Percentiles rank a stretch among this genome's conserved stretches.
Conservation (phyloP, 2,888 invertebrate species). For the Diabrotica balteata region DNA sequence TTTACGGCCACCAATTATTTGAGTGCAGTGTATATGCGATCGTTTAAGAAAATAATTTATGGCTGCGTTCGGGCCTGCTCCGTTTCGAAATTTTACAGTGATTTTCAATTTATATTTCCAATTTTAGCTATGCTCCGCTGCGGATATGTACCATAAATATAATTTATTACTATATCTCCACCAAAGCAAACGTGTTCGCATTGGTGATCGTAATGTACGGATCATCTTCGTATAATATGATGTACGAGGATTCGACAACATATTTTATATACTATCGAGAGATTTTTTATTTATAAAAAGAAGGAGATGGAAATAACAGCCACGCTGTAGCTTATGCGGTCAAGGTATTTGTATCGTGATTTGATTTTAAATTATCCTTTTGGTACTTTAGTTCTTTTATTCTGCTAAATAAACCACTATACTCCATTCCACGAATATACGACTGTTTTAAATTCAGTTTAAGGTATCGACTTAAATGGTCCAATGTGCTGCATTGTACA, state of each 20-base stretch:
- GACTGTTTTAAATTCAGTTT: too few relatives aligned
- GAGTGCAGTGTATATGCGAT: conserved; percentile 26
- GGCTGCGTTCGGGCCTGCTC: conserved; percentile 29
- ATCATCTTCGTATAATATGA: conserved; percentile 39
- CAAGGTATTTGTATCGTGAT: too few relatives aligned
- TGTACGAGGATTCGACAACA: conserved; percentile 20
- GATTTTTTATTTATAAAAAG: background rate
- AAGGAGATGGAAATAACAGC: too few relatives aligned
- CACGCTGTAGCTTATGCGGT: too few relatives aligned
- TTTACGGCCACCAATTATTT: conserved; percentile 34
- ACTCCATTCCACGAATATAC: too few relatives aligned
- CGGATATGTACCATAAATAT: conserved; percentile 41
- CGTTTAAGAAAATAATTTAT: conserved; percentile 38
- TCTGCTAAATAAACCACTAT: too few relatives aligned
- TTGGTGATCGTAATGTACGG: conserved; percentile 40
- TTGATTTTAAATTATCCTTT: too few relatives aligned
- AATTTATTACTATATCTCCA: conserved; percentile 47
- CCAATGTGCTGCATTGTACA: too few relatives aligned
- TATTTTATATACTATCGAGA: conserved; percentile 9
- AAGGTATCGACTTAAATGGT: too few relatives aligned
- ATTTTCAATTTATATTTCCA: conserved; percentile 48
- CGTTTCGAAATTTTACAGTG: conserved; percentile 39
- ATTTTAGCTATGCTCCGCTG: conserved; percentile 40
- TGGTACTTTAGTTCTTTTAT: too few relatives aligned
- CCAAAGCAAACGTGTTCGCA: conserved; percentile 41